Base-by-base conservation (phyloP, 2,888 invertebrate species). In the Cephus pygmeus region DNA sequence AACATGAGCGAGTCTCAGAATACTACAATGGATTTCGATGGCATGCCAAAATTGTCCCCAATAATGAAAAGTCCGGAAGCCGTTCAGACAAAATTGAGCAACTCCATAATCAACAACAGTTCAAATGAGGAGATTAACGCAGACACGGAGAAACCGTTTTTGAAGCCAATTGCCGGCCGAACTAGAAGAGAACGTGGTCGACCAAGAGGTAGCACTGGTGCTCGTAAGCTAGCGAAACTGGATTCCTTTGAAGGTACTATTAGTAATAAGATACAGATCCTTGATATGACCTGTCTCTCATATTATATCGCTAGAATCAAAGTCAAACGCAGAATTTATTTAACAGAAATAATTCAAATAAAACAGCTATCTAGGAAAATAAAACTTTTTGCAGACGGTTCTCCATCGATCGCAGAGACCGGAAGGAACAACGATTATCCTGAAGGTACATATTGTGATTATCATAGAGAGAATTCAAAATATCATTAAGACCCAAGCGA, bases 21-120 rank as follows among this genome's bases (percentile, higher is more conserved):
- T 80, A 83, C 81, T 11, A 82, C 83, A 0, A 84, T 85, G 34
- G 91, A 91, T 73, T 89, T 89, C 77, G 90, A 91, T 40, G 91
- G 88, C 76, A 91, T 91, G 91, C 91, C 91, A 71, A 91, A 90
- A 80, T 84, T 91, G 33, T 90, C 91, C 15, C 91, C 91, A 15
- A 88, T 91, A 81, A 86, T 86, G 31, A 90, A 88, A 81, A 86
- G 82, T 40, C 80, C 85, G 11, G 88, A 89, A 3, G 76, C 84
- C 33, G 75, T 77, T 31, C 86, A 86, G 69, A 77, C 82, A n/a
- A 89, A 88, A 80, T 71, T 85, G 23, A 83, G 81, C 34, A 85
- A 85, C 77, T 85, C 87, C 30, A 77, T 86, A 73, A 81, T 84
- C 9, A 88, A 86, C 81, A 85, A 87, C 3, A 69, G 79, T 11